Conservation (phyloP, 2,888 invertebrate species). For the Agrotis ipsilon region DNA sequence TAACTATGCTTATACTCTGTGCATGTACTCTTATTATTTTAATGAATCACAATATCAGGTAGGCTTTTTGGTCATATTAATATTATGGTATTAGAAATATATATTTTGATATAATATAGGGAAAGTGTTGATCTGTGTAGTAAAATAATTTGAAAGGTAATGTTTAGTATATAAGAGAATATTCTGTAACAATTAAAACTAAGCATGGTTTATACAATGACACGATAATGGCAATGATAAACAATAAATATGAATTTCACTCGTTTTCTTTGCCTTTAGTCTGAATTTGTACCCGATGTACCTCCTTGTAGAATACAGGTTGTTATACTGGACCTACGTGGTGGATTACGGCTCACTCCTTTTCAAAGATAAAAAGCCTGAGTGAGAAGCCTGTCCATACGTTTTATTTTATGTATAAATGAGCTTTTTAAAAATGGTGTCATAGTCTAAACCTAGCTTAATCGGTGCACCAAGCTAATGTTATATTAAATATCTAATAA, state of each 20-base stretch:
- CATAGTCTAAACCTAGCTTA: slow-evolving; percentile 45
- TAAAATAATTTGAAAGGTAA: slow-evolving; percentile 35
- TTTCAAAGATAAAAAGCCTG: background rate
- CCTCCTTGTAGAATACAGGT: background rate
- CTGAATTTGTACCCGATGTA: background rate
- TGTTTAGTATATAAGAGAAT: slow-evolving; percentile 10
- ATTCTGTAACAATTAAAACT: slow-evolving; percentile 1
- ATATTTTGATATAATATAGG: slow-evolving; percentile 33
- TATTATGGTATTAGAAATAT: slow-evolving; percentile 47
- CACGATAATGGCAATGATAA: slow-evolving; percentile 8
- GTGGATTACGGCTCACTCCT: background rate
- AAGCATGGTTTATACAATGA: slow-evolving; percentile 35
- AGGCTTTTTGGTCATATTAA: slow-evolving; percentile 59
- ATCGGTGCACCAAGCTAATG: slow-evolving; percentile 50
- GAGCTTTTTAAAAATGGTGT: slow-evolving; percentile 18
- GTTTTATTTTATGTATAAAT: background rate
- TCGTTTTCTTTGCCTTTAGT: background rate
- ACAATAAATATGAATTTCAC: background rate
- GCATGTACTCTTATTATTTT: slow-evolving; percentile 56
- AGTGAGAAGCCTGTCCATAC: background rate
- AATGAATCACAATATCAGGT: slow-evolving; percentile 68
- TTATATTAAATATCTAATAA: slow-evolving; percentile 35
- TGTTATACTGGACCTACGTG: background rate
- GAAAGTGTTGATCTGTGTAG: slow-evolving; percentile 21
- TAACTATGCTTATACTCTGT: slow-evolving; percentile 56